phyloP scores from a whole-genome alignment of 1,140 invertebrate genomes.

The Hylyphantes graminicola region DNA sequence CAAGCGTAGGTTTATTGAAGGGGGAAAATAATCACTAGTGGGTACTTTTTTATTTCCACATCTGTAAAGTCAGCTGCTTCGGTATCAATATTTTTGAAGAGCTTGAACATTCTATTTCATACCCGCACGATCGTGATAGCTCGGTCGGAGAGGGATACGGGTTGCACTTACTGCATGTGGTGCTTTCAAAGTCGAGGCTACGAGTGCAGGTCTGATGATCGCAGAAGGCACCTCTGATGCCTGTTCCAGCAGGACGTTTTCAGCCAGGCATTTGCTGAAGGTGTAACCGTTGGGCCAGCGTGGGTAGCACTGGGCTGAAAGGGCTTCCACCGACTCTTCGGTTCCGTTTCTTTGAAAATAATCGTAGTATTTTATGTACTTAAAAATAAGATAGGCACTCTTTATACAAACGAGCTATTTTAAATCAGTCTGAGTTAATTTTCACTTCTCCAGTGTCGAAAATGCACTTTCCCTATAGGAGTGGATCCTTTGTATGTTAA shows the following conservation, averaged over 20 bases:
- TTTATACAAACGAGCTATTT: background rate
- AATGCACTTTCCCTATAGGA: no score
- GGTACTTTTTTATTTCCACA: no score
- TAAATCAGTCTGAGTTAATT: no score
- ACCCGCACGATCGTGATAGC: no score
- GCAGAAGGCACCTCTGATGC: slow-evolving; percentile 3
- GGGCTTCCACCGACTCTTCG: background rate
- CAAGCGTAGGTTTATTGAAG: no score
- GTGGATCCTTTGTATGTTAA: no score
- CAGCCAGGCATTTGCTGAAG: slow-evolving; percentile 7
- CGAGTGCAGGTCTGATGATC: slow-evolving; percentile 3
- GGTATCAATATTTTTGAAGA: no score
- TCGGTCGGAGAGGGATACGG: no score
- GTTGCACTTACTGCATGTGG: background rate
- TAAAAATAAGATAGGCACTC: background rate
- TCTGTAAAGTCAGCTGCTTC: no score
- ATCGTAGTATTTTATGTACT: background rate
- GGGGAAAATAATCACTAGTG: no score
- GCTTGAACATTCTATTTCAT: no score
- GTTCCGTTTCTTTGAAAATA: background rate
- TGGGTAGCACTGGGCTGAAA: background rate
- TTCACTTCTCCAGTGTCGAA: no score
- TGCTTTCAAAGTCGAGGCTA: background rate
- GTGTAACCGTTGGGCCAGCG: slow-evolving; percentile 11
- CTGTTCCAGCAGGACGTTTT: slow-evolving; percentile 9